Percentiles rank a stretch among this genome's conserved stretches.
phyloP scores from a whole-genome alignment of 2,888 invertebrate genomes.

The Agrochola macilenta region DNA sequence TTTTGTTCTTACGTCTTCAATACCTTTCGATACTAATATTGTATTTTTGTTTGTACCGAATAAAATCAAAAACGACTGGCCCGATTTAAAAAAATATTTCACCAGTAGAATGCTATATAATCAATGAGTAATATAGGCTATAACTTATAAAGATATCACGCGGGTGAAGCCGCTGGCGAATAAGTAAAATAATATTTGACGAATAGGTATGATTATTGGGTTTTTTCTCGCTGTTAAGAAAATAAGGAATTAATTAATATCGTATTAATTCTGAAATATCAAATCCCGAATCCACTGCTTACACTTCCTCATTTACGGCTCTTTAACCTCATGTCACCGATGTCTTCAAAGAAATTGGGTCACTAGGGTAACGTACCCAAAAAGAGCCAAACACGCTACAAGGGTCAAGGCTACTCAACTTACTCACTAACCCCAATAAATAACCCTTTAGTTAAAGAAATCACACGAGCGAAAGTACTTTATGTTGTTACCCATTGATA shows the following conservation, averaged over 20 bases:
- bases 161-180: too few relatives aligned
- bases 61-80: too few relatives aligned
- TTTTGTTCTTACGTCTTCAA: background rate
- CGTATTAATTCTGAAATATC: background rate
- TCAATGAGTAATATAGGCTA: too few relatives aligned
- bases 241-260: background rate
- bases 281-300: background rate
- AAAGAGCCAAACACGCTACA: slow-evolving; percentile 7
- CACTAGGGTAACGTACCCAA: slow-evolving; percentile 8
- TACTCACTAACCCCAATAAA: slow-evolving; percentile 12
- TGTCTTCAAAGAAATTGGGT: slow-evolving; percentile 25
- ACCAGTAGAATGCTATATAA: too few relatives aligned
- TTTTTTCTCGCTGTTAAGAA: background rate
- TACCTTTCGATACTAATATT: background rate
- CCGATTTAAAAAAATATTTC: too few relatives aligned
- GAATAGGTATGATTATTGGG: too few relatives aligned
- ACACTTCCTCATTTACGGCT: slow-evolving; percentile 8
- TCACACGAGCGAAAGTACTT: slow-evolving; percentile 3
- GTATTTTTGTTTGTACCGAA: too few relatives aligned
- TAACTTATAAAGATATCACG: too few relatives aligned
- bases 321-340: slow-evolving; percentile 6
- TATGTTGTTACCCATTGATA: slow-evolving; percentile 1
- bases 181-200: too few relatives aligned
- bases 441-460: slow-evolving; percentile 25
- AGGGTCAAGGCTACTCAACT: slow-evolving; percentile 21